Evolutionary conservation across 1,140 invertebrate species (phyloP).

Genomic region (Drosophila fuyamai): DNA sequence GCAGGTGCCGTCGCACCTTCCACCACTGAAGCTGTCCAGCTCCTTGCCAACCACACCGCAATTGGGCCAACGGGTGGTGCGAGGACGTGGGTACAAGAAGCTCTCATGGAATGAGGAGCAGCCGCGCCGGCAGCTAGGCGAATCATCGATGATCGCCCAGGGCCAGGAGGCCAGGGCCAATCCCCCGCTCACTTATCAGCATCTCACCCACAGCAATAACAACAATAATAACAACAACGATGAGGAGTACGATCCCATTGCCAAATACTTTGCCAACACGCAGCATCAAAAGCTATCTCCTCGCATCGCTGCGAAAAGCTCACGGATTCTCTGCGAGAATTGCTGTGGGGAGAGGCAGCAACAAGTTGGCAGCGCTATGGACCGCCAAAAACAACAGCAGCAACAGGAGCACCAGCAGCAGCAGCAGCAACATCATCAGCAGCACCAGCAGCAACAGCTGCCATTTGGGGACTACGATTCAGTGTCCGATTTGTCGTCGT

Average conservation of each 20-base stretch:
- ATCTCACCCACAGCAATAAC: conserved; percentile 22
- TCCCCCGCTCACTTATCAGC: conserved; percentile 36
- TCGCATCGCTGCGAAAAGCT: conserved; percentile 61
- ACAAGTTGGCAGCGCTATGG: conserved; percentile 57
- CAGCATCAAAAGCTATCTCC: conserved; percentile 51
- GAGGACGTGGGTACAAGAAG: conserved; percentile 54
- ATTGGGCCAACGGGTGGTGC: conserved; percentile 50
- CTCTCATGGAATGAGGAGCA: conserved; percentile 47
- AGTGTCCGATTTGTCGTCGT: conserved; percentile 84
- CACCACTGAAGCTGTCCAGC: conserved; percentile 45
- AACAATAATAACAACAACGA: conserved; percentile 35
- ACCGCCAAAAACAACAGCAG: conserved; percentile 21
- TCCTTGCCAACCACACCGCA: conserved; percentile 65
- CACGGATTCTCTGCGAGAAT: conserved; percentile 71
- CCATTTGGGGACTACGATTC: conserved; percentile 71
- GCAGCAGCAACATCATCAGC: conserved; percentile 18
- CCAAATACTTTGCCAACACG: conserved; percentile 45
- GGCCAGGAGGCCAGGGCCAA: conserved; percentile 38
- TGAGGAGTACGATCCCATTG: conserved; percentile 55
- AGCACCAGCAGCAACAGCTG: conserved; percentile 34
- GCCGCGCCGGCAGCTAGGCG: conserved; percentile 7
- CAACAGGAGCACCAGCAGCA: background rate
- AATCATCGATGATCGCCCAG: conserved; percentile 33
- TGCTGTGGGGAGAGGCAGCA: conserved; percentile 72
- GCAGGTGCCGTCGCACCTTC: conserved; percentile 10